Percentiles rank a stretch among this genome's conserved stretches.
Evolutionary conservation across 2,797 vertebrate species (phyloP).

Genomic region (Astyanax mexicanus): DNA sequence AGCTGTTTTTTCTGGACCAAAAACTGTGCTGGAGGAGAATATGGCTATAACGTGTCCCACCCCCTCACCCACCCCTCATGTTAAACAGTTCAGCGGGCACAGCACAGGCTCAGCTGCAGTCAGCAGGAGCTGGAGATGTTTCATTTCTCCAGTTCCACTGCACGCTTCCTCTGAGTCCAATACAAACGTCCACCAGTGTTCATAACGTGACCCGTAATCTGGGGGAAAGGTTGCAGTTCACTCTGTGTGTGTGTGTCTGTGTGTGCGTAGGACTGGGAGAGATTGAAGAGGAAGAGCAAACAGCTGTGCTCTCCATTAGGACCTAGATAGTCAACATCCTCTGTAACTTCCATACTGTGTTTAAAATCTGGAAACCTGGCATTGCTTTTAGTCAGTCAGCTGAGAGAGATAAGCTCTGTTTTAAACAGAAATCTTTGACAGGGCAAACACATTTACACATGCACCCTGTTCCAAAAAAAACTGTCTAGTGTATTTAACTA

Average conservation of each 20-base stretch:
- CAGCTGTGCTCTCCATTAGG: constrained; percentile 59
- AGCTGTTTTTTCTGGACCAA: background rate
- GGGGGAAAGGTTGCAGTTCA: constrained; percentile 58
- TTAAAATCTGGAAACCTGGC: constrained; percentile 18
- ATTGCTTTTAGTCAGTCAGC: constrained; percentile 22
- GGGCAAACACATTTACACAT: background rate
- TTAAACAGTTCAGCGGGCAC: constrained; percentile 11
- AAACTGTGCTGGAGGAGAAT: background rate
- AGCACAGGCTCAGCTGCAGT: constrained; percentile 30
- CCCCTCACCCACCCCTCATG: background rate
- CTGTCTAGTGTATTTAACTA: background rate
- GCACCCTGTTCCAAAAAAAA: background rate
- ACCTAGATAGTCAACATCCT: constrained; percentile 26
- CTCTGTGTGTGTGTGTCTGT: constrained; percentile 1
- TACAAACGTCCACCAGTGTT: constrained; percentile 28
- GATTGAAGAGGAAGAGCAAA: no score
- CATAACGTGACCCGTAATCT: constrained; percentile 48
- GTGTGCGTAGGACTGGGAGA: no score
- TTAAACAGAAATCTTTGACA: background rate
- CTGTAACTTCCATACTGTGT: constrained; percentile 14
- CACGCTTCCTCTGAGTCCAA: constrained; percentile 46
- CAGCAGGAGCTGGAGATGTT: constrained; percentile 37
- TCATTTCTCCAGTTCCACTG: constrained; percentile 20
- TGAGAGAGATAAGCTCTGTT: background rate
- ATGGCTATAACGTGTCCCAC: constrained; percentile 1